Evolutionary conservation across 2,888 invertebrate species (phyloP).

Genomic region (Andrena fulva): DNA sequence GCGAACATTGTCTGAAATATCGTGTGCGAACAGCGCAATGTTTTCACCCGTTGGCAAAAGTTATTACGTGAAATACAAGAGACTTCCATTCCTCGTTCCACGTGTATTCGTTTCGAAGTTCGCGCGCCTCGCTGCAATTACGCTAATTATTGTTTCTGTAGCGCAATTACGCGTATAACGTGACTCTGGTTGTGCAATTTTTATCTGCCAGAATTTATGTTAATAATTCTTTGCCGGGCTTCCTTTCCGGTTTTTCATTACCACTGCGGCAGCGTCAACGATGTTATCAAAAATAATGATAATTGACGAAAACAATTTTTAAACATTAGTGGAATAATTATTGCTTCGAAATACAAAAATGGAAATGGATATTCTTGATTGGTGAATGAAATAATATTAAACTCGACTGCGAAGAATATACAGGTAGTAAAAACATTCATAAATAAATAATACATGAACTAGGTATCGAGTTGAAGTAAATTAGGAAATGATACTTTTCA

Average conservation of each 20-base stretch:
- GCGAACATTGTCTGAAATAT: background rate
- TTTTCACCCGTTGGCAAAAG: slow-evolving; percentile 15
- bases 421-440: too few relatives aligned
- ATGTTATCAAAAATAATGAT: background rate
- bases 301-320: background rate
- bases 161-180: slow-evolving; percentile 3
- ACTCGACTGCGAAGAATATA: too few relatives aligned
- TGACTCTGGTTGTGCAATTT: background rate
- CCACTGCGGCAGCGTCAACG: background rate
- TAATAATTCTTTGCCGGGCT: background rate
- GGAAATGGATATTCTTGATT: too few relatives aligned
- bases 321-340: too few relatives aligned
- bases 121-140: background rate
- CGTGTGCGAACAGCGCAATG: background rate
- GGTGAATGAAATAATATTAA: too few relatives aligned
- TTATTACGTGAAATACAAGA: slow-evolving; percentile 2
- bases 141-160: background rate
- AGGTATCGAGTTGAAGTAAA: too few relatives aligned
- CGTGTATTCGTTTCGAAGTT: background rate
- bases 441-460: too few relatives aligned
- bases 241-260: background rate
- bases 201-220: background rate
- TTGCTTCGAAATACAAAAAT: too few relatives aligned
- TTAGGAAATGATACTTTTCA: too few relatives aligned
- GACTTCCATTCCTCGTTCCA: slow-evolving; percentile 1